Evolutionary conservation across 2,797 vertebrate genomes (phyloP).

Genomic region (Euphonia xanthogaster): DNA sequence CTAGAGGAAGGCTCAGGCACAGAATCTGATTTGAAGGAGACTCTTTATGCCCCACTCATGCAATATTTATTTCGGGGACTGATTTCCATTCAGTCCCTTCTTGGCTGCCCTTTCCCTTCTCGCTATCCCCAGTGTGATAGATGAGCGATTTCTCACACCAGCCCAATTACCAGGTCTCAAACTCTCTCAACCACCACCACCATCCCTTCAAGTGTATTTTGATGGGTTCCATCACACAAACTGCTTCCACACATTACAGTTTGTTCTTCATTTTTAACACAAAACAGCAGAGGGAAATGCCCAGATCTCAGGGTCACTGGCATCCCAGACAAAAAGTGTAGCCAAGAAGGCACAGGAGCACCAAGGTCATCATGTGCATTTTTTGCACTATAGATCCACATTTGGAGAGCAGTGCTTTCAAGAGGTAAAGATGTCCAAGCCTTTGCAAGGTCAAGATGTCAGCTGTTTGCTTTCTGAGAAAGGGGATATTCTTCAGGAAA

Average conservation of each 20-base stretch:
- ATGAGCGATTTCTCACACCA: not conserved
- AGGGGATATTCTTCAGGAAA: not conserved
- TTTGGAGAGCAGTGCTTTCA: not conserved
- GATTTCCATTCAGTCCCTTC: not conserved
- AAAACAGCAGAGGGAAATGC: not conserved
- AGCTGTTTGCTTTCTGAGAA: not conserved
- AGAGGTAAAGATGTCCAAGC: not conserved
- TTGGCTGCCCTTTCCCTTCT: not conserved
- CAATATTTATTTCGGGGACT: not conserved
- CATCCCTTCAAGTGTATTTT: not conserved
- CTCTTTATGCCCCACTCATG: not conserved
- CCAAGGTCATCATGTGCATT: not conserved
- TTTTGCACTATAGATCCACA: rapidly evolving
- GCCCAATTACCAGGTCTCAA: not conserved
- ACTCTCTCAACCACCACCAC: not conserved
- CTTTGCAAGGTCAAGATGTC: not conserved
- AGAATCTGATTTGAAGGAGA: not conserved
- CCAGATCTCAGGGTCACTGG: not conserved
- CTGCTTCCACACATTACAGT: not conserved
- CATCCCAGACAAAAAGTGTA: not conserved
- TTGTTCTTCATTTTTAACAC: not conserved
- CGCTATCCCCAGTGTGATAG: not conserved
- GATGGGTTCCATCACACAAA: not conserved
- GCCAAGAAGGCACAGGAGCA: not conserved
- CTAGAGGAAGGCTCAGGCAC: not conserved